Base-by-base conservation (phyloP, 1,140 invertebrate genomes). In the Drosophila tsacasi region DNA sequence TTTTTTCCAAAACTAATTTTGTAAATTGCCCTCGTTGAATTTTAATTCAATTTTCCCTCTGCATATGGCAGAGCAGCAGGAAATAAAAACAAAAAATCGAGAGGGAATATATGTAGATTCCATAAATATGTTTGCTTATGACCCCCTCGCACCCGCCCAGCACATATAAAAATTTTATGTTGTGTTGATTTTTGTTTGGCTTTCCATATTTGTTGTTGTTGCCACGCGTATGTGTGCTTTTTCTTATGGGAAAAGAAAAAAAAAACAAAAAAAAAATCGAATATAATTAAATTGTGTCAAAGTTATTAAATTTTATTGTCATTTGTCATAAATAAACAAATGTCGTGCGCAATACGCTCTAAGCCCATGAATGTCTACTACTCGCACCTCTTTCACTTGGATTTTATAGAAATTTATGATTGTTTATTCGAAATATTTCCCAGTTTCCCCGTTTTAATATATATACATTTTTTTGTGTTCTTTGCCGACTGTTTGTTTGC, bases 281-380 rank as follows among this genome's bases (percentile, higher is more conserved):
- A 86, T 64, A 79, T 87, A 86, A 86, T 86, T 80, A 83, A 86
- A 83, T 83, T 76, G 76, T 83, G 71, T 79, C 76, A 87, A 76
- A 87, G 83, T 71, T 83, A 87, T 83, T 72, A 82, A 81, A 81
- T 81, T 76, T 81, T 79, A 86, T 86, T 83, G 83, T 72, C 74
- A 81, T 68, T 76, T 60, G 62, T 44, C 76, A 75, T 73, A 77
- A 84, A 81, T 77, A 85, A 78, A 84, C 66, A 81, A 77, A 78
- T 81, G 68, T 78, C 62, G 68, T 61, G 68, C 37, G 72, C 76
- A 79, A 80, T 79, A 78, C 58, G 79, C 66, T 71, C 44, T 72
- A 78, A 64, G 57, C 69, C 63, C 35, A 67, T 40, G 47, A 46
- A 27, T 10, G 15, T 8, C 47, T 27, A 25, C 47, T 50, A 50